Percentiles rank a stretch among this genome's conserved stretches.
phyloP scores from a whole-genome alignment of 2,888 invertebrate species.

The Stratiomys singularior region DNA sequence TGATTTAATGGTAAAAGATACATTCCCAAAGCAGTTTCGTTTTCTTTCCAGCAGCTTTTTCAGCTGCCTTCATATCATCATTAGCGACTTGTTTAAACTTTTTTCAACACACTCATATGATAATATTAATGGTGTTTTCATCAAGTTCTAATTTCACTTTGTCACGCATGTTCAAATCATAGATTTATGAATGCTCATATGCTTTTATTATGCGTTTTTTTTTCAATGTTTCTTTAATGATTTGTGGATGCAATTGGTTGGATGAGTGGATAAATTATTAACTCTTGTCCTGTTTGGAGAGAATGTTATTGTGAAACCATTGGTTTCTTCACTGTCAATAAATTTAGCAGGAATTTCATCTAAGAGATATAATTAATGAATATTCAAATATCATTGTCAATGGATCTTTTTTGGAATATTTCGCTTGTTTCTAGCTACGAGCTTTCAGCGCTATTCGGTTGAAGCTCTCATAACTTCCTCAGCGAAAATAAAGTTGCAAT shows the following conservation, averaged over 20 bases:
- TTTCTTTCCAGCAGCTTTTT: neutral
- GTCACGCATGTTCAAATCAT: slow-evolving; percentile 26
- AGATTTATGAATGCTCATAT: slow-evolving; percentile 16
- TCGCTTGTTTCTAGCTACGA: no score
- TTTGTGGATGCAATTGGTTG: neutral
- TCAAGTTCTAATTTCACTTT: slow-evolving; percentile 34
- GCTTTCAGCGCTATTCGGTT: no score
- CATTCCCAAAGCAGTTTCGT: slow-evolving; percentile 6
- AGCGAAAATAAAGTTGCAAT: no score
- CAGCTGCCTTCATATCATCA: neutral
- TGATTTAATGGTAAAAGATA: slow-evolving; percentile 15
- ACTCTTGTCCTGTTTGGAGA: neutral
- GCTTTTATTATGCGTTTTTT: neutral
- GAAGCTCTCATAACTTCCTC: no score
- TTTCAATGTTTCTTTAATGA: neutral
- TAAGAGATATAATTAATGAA: no score
- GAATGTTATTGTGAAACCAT: neutral
- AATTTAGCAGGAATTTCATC: no score
- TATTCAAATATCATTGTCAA: no score
- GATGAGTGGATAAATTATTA: neutral
- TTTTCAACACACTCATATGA: neutral
- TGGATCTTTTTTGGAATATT: no score
- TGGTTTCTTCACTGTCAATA: neutral
- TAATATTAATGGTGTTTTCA: neutral
- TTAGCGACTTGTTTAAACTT: neutral